Base-by-base conservation (phyloP, 2,797 vertebrate species). In the Acanthornis magna region DNA sequence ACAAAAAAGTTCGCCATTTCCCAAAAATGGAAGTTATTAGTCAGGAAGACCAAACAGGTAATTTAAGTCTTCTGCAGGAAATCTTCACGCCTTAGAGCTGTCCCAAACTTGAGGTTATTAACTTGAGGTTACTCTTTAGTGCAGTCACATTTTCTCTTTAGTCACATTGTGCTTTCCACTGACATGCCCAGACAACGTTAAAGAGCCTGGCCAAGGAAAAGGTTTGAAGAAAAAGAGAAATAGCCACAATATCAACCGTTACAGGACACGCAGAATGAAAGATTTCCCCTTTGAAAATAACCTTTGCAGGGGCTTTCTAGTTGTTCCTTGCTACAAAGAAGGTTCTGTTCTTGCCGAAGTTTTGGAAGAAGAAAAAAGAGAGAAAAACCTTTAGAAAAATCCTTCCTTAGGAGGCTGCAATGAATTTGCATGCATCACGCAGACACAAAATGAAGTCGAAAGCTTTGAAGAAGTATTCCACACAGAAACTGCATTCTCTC, bases 281-380 rank as follows among this genome's bases (percentile, higher is more conserved):
- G 74, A 67, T 8, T 90, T 90, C 60, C 71, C 63, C 67, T 95
- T 93, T 90, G 89, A 96, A 95, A 95, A 91, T 54, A 93, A 93
- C 45, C 83, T 91, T 82, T 79, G 60, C 53, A 48, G 27, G 29
- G 47, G 63, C 48, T 72, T 95, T 75, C 30, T 67, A 42, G 65
- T 21, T 89, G 60, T 84, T 92, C 76, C 87, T 78, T 60, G 67
- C 48, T 79, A 93, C 82, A 96, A 89, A 92, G 82, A 25, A 89
- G 90, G 76, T 78, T 91, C 79, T 93, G 91, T 93, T 89, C 85
- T 43, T 81, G 71, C 65, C 60, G 73, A 73, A 90, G 77, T 81
- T 91, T 89, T 86, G 73, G 67, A 88, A 86, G 14, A 88, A 85
- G 50, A 87, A 93, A 30, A 88, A 63, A 95, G 83, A 82, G 50